A percentile compares a stretch with the other conserved stretches of the same genome.
Conservation (phyloP, 2,113 vertebrate genomes). For the Pipra filicauda region DNA sequence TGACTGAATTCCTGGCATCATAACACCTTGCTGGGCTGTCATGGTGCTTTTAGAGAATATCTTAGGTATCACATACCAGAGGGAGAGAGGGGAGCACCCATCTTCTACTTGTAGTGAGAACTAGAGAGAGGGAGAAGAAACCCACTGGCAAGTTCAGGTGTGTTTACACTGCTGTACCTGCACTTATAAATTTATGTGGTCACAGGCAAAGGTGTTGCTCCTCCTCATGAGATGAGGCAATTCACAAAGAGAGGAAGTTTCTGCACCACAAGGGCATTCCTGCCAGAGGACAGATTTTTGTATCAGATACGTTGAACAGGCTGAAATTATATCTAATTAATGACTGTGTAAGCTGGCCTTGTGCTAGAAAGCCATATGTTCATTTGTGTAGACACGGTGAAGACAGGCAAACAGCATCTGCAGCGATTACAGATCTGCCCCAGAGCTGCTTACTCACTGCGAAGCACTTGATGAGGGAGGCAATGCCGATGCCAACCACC, state of each 20-base stretch:
- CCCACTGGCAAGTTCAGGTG: background rate
- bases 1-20: background rate
- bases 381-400: background rate
- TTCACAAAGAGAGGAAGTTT: background rate
- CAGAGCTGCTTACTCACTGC: conserved; percentile 19
- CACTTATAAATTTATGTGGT: background rate
- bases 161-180: background rate
- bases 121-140: background rate
- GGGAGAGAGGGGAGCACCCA: background rate
- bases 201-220: background rate
- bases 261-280: background rate
- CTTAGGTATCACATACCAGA: background rate
- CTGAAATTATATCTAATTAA: conserved; percentile 47
- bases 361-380: conserved; percentile 41
- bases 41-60: background rate
- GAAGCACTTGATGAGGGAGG: background rate
- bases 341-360: conserved; percentile 6
- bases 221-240: background rate
- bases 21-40: background rate
- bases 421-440: conserved; percentile 4
- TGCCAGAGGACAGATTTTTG: conserved; percentile 6
- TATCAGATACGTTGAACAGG: background rate
- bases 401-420: conserved; percentile 49
- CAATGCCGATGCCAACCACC: background rate
- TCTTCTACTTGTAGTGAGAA: background rate